Conservation (phyloP, 1,140 invertebrate genomes). For the Pseudomyrmex pallidus region DNA sequence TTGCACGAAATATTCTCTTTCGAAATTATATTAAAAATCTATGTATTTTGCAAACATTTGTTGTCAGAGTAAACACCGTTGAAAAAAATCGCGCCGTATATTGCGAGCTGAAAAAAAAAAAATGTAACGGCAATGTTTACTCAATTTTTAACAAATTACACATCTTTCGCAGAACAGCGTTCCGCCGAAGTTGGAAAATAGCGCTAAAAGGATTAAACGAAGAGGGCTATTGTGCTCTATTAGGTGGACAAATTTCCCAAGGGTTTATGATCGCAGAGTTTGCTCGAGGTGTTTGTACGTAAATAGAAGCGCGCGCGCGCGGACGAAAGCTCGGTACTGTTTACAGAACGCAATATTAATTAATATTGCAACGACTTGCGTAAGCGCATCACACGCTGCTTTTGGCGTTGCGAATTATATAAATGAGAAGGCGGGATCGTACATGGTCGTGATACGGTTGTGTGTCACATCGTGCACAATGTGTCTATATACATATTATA, state of each 20-base stretch:
- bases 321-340: slow-evolving; percentile 1
- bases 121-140: too few relatives aligned
- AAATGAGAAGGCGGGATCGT: slow-evolving; percentile 10
- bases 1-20: too few relatives aligned
- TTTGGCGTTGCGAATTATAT: slow-evolving; percentile 6
- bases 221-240: neutral
- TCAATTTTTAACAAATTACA: neutral
- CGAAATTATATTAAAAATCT: too few relatives aligned
- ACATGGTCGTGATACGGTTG: too few relatives aligned
- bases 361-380: slow-evolving; percentile 25
- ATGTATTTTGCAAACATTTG: too few relatives aligned
- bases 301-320: neutral
- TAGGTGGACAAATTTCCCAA: slow-evolving; percentile 39
- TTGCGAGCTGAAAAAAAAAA: too few relatives aligned
- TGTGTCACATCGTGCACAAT: too few relatives aligned
- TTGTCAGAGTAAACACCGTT: too few relatives aligned
- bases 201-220: neutral
- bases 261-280: slow-evolving; percentile 39
- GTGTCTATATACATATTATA: neutral
- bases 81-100: too few relatives aligned
- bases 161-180: neutral
- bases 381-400: slow-evolving; percentile 1
- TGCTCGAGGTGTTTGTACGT: neutral
- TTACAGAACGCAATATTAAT: slow-evolving; percentile 34
- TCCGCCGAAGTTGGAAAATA: neutral